Conservation (phyloP, 2,888 invertebrate species). For the Netelia fuscicornis region DNA sequence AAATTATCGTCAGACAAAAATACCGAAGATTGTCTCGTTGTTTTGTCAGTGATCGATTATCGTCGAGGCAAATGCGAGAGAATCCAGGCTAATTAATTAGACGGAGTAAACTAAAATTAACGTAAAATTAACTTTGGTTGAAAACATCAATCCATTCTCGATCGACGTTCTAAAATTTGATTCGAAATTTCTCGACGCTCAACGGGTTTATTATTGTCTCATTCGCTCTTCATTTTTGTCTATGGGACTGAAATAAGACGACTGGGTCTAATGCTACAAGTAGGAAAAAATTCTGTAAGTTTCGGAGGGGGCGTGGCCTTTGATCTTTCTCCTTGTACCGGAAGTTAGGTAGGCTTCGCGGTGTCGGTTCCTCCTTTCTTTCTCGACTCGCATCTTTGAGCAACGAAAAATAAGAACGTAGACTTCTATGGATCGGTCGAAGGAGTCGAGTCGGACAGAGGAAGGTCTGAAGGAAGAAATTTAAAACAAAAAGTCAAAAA, state of each 20-base stretch:
- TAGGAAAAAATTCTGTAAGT: conserved; percentile 23
- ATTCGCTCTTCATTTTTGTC: not conserved
- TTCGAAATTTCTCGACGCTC: too few relatives aligned
- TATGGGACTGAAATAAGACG: not conserved
- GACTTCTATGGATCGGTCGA: too few relatives aligned
- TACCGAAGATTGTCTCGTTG: not conserved
- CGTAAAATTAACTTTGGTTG: too few relatives aligned
- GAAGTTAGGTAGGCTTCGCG: not conserved
- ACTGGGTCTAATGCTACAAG: not conserved
- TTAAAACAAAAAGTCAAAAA: not conserved
- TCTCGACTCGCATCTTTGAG: conserved; percentile 47
- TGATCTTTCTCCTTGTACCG: conserved; percentile 47
- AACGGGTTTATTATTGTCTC: not conserved
- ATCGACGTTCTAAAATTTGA: too few relatives aligned
- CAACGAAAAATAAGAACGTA: conserved; percentile 14
- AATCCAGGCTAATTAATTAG: too few relatives aligned
- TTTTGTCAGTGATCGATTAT: not conserved
- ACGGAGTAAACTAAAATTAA: too few relatives aligned
- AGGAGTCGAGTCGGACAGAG: not conserved
- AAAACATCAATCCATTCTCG: too few relatives aligned
- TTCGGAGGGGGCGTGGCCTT: conserved; percentile 30
- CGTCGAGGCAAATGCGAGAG: too few relatives aligned
- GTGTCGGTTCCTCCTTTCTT: conserved; percentile 14
- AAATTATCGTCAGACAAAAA: conserved; percentile 7
- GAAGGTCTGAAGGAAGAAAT: not conserved